phyloP scores from a whole-genome alignment of 2,113 vertebrate genomes.

The Leuciscus idus region DNA sequence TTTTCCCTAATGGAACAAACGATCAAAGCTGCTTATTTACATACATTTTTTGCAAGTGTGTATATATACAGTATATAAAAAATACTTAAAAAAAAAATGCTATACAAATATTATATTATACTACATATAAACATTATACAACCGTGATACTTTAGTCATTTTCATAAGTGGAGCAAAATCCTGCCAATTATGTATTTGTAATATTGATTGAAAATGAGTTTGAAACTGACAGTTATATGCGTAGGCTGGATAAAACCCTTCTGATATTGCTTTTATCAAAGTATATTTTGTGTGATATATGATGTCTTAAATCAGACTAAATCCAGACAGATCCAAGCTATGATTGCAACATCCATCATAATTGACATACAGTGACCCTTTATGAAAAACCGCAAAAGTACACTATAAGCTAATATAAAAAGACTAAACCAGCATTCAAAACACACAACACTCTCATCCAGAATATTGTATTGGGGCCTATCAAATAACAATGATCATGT shows the following conservation, averaged over 20 bases:
- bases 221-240: background rate
- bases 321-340: background rate
- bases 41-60: too few relatives aligned
- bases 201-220: background rate
- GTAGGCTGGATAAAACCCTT: background rate
- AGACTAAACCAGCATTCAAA: slow-evolving; percentile 19
- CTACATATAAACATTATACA: too few relatives aligned
- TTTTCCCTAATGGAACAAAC: too few relatives aligned
- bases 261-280: background rate
- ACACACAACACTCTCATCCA: slow-evolving; percentile 17
- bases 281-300: slow-evolving; percentile 24
- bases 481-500: slow-evolving; percentile 45
- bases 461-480: slow-evolving; percentile 32
- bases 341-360: slow-evolving; percentile 26
- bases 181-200: background rate
- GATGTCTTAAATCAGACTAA: slow-evolving; percentile 6
- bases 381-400: background rate
- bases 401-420: slow-evolving; percentile 37
- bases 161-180: background rate
- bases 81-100: too few relatives aligned
- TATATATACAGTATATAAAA: too few relatives aligned
- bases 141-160: background rate
- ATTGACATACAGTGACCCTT: slow-evolving; percentile 13
- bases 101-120: too few relatives aligned
- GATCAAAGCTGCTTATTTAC: too few relatives aligned